These are phyloP conservation scores for Glossosoma conforme DNA, from an alignment of 1,140 invertebrate species.

Conservation along the genomic window DNA sequence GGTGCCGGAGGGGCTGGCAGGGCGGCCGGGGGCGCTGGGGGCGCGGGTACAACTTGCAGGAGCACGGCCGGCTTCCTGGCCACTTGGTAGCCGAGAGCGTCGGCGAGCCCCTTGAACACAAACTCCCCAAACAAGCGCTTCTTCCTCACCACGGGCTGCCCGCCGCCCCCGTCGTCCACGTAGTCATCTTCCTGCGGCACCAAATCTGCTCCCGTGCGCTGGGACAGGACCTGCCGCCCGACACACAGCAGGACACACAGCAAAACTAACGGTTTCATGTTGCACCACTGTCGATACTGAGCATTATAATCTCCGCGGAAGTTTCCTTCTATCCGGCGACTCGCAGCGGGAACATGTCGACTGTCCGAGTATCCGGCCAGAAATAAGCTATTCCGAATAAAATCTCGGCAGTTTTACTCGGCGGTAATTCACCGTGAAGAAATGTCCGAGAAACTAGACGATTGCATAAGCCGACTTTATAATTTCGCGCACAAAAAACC, in stretches of 20 bases:
- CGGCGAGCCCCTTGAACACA: slow-evolving; percentile 46
- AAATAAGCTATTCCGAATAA: slow-evolving; percentile 23
- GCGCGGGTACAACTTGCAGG: slow-evolving; percentile 41
- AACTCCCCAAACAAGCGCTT: slow-evolving; percentile 49
- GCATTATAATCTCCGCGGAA: slow-evolving; percentile 15
- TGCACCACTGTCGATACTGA: slow-evolving; percentile 20
- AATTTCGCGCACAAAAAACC: slow-evolving; percentile 29
- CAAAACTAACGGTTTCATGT: slow-evolving; percentile 19
- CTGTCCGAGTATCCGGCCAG: slow-evolving; percentile 13
- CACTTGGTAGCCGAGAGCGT: slow-evolving; percentile 45
- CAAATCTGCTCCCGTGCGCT: background rate
- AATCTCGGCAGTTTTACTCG: slow-evolving; percentile 26
- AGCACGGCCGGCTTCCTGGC: slow-evolving; percentile 42
- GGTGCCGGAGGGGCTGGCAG: slow-evolving; percentile 34
- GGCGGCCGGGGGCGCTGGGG: slow-evolving; percentile 42
- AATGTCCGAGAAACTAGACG: slow-evolving; percentile 26
- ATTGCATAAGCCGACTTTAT: slow-evolving; percentile 30
- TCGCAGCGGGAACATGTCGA: slow-evolving; percentile 9
- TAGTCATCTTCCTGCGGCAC: background rate
- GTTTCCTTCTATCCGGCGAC: too few relatives aligned
- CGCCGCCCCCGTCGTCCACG: slow-evolving; percentile 3
- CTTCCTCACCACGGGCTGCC: slow-evolving; percentile 39
- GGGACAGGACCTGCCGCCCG: background rate
- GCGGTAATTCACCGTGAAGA: slow-evolving; percentile 29
- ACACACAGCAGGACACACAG: slow-evolving; percentile 17